These are phyloP conservation scores for Clarias laeviceps DNA, from an alignment of 2,797 vertebrate genomes.

Conservation along the genomic window DNA sequence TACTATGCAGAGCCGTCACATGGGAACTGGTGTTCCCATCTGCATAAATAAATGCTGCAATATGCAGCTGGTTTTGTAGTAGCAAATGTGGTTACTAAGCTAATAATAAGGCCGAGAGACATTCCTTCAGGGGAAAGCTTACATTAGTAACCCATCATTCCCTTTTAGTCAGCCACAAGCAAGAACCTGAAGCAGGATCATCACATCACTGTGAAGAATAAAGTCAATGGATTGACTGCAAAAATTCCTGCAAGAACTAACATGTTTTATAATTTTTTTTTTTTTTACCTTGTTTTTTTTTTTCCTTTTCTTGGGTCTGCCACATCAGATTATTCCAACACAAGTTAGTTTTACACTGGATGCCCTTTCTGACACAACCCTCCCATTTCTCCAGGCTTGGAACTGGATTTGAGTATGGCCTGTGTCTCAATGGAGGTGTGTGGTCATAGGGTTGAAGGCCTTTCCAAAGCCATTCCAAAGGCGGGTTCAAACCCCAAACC, in stretches of 20 bases:
- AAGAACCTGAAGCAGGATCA: neutral
- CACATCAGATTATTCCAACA: no score
- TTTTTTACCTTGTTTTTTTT: no score
- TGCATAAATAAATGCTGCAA: constrained; percentile 46
- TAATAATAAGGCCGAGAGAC: constrained; percentile 35
- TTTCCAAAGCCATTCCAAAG: no score
- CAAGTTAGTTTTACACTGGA: no score
- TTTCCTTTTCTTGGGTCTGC: no score
- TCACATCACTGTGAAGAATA: neutral
- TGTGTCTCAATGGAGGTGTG: no score
- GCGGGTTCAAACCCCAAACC: no score
- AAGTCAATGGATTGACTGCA: neutral
- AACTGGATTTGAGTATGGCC: no score
- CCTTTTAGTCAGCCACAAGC: neutral
- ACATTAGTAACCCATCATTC: constrained; percentile 17
- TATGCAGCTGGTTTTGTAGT: constrained; percentile 20
- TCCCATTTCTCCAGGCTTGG: no score
- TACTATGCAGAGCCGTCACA: constrained; percentile 26
- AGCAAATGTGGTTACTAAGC: constrained; percentile 37
- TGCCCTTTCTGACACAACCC: no score
- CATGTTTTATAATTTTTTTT: no score
- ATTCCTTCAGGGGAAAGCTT: constrained; percentile 7
- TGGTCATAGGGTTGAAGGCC: no score
- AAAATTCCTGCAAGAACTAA: neutral
- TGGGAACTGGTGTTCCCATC: constrained; percentile 45